Base-by-base conservation (phyloP, 2,888 invertebrate genomes). In the Myopa tessellatipennis region DNA sequence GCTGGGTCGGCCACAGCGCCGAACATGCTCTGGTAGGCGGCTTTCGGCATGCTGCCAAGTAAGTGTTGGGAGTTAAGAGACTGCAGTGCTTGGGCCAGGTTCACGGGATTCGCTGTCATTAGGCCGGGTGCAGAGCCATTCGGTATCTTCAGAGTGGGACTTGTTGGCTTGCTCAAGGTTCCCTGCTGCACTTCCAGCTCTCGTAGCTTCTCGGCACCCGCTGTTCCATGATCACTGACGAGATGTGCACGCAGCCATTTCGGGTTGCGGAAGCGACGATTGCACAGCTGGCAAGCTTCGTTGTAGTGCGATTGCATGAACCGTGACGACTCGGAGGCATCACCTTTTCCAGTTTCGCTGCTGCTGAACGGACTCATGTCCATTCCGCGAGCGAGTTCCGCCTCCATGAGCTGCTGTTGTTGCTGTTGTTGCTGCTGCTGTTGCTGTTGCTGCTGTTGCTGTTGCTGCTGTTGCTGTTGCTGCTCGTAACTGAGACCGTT, bases 211-310 rank as follows among this genome's bases (percentile, higher is more conserved):
- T 90, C 85, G 12, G 90, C 83, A 83, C 88, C 89, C 84, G 88
- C 89, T 85, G 84, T 93, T 84, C 96, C 96, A 86, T 98, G 97
- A 84, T 97, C 97, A 74, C 94, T 94, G 82, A 96, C 90, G 79
- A 98, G 89, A 89, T 97, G 97, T 0, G 95, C 95, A 82, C 96
- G 95, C 81, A 97, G 89, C 92, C 96, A 97, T 80, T 97, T 96
- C 18, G 95, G 93, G 79, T 95, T 96, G 69, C 96, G 92, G 89
- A 97, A 97, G 79, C 96, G 92, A 1, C 96, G 92, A 82, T 94
- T 94, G 87, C 97, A 98, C 77, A 97, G 92, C 16, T 95, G 94
- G 86, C 97, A 97, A 0, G 93, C 93, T 88, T 95, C 95, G 4
- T 93, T 93, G 83, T 92, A 93, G 83, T 92, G 8, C 92, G 91